Base-by-base conservation (phyloP, 2,113 vertebrate species). In the Mormyrus iriodes region DNA sequence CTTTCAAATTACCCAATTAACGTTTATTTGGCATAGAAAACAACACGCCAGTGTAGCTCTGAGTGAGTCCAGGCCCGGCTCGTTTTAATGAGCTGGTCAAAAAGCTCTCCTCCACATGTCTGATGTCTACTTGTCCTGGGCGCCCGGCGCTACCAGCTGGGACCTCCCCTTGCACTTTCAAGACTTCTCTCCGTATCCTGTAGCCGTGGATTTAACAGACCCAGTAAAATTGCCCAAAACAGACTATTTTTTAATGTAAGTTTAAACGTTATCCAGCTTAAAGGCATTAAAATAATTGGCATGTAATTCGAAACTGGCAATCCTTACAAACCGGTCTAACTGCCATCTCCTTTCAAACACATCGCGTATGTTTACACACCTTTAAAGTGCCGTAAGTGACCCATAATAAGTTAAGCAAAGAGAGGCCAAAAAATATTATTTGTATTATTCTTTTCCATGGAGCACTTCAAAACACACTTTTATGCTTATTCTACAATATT, bases 401-500 rank as follows among this genome's bases (percentile, higher is more conserved):
- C 49, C 39, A 3, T 15, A 44, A 15, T 76, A 39, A 86, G 48
- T 53, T 52, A 52, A 17, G 85, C 51, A 44, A 88, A 69, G 42
- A 69, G 44, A n/a, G 35, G 19, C 7, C 31, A 88, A 69, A 44
- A 51, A 48, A n/a, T 51, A 76, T 24, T 42, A 31, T 46, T 44
- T 90, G 31, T 3, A 61, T 52, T 19, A 35, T 35, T 52, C 17
- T 55, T 69, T 87, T 90, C 52, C 91, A 92, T 39, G 55, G 51
- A 89, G 89, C 35, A 27, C 31, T 65, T 88, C 85, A 90, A 90
- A 89, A 85, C 19, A 49, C n/a, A n/a, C n/a, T 92, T 91, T 90
- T 82, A 5, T 44, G 49, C 19, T 35, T 44, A 44, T 46, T 13
- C 0, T 44, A 17, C 86, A 44, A 35, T 91, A 89, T 84, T 89